Evolutionary conservation across 2,888 invertebrate genomes (phyloP).

Genomic region (Anarsia innoxiella): DNA sequence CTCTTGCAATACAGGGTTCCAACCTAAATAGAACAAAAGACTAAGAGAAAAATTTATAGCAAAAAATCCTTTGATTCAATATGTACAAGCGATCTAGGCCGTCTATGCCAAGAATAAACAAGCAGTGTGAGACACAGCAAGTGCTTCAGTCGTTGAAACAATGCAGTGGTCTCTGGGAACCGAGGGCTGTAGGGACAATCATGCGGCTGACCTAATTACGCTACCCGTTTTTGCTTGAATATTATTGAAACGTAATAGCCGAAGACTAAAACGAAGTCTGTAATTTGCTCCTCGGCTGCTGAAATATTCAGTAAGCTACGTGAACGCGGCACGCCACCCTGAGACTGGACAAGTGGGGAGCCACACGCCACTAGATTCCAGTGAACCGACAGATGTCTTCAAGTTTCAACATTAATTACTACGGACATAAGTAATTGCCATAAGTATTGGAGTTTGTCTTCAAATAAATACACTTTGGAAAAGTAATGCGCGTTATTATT

Average conservation of each 20-base stretch:
- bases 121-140: constrained; percentile 15
- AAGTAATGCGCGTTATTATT: no score
- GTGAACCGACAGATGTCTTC: constrained; percentile 45
- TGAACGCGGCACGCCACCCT: constrained; percentile 43
- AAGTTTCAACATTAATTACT: constrained; percentile 20
- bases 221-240: constrained; percentile 33
- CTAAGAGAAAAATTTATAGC: no score
- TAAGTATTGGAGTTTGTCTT: not conserved
- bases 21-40: no score
- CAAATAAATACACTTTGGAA: no score
- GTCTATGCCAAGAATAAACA: no score
- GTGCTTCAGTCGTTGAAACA: constrained; percentile 24
- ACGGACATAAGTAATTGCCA: constrained; percentile 11
- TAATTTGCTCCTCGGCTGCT: constrained; percentile 58
- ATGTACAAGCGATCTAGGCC: no score
- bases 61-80: no score
- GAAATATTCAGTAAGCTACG: constrained; percentile 61
- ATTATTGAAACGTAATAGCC: constrained; percentile 51
- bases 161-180: constrained; percentile 40
- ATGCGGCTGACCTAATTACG: constrained; percentile 53
- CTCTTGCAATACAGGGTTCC: no score
- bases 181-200: constrained; percentile 38
- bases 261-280: constrained; percentile 42
- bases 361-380: constrained; percentile 25
- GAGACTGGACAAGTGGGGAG: constrained; percentile 28